These are phyloP conservation scores for Athene noctua DNA, from an alignment of 2,113 vertebrate species.

Conservation along the genomic window DNA sequence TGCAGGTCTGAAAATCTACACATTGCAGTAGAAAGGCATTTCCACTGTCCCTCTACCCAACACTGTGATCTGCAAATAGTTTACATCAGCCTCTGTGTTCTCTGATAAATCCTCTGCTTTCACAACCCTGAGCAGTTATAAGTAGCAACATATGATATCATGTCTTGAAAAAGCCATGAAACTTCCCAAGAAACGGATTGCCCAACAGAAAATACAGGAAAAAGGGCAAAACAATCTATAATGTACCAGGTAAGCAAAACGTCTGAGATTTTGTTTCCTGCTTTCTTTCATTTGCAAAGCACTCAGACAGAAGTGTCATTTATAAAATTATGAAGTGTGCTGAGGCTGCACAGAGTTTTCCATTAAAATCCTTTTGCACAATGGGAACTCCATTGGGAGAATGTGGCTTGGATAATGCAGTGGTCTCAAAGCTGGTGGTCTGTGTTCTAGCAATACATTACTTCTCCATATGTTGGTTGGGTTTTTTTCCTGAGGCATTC, in stretches of 20 bases:
- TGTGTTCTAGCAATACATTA: background rate
- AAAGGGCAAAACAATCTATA: background rate
- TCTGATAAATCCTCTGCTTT: constrained; percentile 4
- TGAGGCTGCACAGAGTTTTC: background rate
- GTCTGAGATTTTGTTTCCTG: background rate
- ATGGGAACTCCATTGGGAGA: background rate
- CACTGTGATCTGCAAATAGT: background rate
- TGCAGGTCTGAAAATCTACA: background rate
- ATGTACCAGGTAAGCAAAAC: background rate
- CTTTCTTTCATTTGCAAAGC: background rate
- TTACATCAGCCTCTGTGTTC: background rate
- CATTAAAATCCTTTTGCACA: background rate
- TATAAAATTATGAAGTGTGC: background rate
- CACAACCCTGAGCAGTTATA: constrained; percentile 14
- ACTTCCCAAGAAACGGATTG: background rate
- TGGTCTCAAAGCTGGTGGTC: background rate
- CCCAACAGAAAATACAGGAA: background rate
- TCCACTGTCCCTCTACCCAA: background rate
- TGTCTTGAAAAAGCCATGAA: background rate
- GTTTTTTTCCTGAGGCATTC: background rate
- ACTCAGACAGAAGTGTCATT: background rate
- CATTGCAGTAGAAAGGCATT: background rate
- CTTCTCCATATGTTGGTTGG: background rate
- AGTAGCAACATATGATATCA: background rate
- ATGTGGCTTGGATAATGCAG: background rate